Evolutionary conservation across 2,888 invertebrate genomes (phyloP), one percentile per base, ranked within the genome.

Genomic region (Leptinotarsa rubiginosa): DNA sequence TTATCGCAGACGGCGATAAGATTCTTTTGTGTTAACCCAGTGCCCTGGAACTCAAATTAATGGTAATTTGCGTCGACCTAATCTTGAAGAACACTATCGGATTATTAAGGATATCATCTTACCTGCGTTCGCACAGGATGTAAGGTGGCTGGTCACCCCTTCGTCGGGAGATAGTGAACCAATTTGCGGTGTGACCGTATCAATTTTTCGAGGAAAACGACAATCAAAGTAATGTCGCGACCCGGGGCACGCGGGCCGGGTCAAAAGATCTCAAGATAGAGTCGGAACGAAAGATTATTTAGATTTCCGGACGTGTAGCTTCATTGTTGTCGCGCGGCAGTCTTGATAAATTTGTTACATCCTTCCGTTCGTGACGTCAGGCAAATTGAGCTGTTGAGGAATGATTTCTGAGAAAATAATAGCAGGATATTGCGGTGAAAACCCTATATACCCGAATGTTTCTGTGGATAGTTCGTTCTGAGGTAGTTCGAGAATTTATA

Each of bases 131-230:
- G 70, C 75, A 83, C 83, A 84, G 85, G 85, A 85, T 84, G 83
- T 79, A 83, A 81, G 85, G 84, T 85, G 82, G 81, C 79, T 85
- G 85, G 78, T 73, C 84, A 84, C 82, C 83, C 82, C 78, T 73
- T 75, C 31, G 65, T 7, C 18, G 25, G 20, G 41, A 25, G 47
- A 52, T 31, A 16, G 16, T n/a, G 31, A 20, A 15, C 72, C 77
- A 79, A 79, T 80, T 81, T 81, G 81, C 78, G 81, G 81, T 79
- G 66, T 71, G 78, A 76, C 75, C 69, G 72, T 77, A 75, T 78
- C 78, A 70, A 64, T 75, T 70, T 74, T 70, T 65, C 56, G 64
- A 80, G 79, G 81, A 80, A 82, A 81, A 77, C 72, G 70, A 72
- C 79, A 80, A 81, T 82, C 81, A 81, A 78, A 78, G 72, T 75